Conservation (phyloP, 2,888 invertebrate genomes). For the Metellina segmentata region DNA sequence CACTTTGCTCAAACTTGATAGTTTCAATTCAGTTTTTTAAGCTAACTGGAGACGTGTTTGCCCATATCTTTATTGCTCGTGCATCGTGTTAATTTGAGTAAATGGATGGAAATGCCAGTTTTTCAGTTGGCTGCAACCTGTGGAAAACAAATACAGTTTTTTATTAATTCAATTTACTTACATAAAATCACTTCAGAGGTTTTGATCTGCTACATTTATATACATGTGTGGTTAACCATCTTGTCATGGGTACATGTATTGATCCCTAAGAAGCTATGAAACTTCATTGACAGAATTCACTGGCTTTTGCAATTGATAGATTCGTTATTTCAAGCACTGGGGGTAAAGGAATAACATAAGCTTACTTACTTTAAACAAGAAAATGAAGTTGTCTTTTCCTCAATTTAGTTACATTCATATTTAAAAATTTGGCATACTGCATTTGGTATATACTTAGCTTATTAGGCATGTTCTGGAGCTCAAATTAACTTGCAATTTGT, state of each 20-base stretch:
- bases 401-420: no score
- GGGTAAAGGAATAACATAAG: no score
- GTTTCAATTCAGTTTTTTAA: background rate
- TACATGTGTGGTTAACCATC: background rate
- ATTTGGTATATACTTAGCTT: no score
- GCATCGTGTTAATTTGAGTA: constrained; percentile 20
- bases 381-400: no score
- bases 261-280: background rate
- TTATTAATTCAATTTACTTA: background rate
- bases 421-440: no score
- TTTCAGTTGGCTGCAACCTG: constrained; percentile 72
- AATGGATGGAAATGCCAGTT: constrained; percentile 64
- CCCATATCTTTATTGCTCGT: background rate
- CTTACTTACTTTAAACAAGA: no score
- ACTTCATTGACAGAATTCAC: background rate
- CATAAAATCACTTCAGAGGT: background rate
- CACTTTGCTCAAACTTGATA: background rate
- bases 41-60: no score
- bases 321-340: no score
- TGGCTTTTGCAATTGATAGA: background rate
- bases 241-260: background rate
- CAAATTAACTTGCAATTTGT: no score
- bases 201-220: background rate
- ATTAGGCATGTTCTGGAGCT: no score
- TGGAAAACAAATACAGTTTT: background rate